A percentile compares a stretch with the other conserved stretches of the same genome.
Conservation (phyloP, 2,797 vertebrate genomes). For the Aplochiton taeniatus region DNA sequence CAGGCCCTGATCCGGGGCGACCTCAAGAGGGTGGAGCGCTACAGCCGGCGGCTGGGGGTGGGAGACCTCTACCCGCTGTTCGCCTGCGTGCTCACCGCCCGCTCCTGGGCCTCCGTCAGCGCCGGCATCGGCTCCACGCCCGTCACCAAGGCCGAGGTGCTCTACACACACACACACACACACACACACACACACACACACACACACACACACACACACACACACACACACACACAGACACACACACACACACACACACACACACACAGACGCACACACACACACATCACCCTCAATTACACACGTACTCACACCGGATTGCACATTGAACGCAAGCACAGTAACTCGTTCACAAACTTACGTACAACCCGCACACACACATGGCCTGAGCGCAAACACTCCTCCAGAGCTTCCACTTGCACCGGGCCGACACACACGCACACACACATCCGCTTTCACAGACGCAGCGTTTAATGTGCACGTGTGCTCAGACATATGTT, state of each 20-base stretch:
- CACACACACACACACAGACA: neutral
- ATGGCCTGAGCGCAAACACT: no score
- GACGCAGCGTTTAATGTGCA: neutral
- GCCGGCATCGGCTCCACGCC: conserved; percentile 84
- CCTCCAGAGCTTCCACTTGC: no score
- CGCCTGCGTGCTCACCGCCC: conserved; percentile 90
- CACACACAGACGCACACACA: no score
- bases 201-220: neutral
- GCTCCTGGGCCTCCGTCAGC: conserved; percentile 90
- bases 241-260: neutral
- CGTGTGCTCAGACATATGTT: no score
- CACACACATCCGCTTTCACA: no score
- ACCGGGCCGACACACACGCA: no score
- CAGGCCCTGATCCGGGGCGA: conserved; percentile 88
- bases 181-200: neutral
- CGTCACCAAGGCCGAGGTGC: conserved; percentile 71
- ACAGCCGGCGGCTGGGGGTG: conserved; percentile 85
- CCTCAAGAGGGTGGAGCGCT: conserved; percentile 84
- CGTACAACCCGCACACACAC: no score
- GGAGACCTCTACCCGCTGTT: conserved; percentile 92
- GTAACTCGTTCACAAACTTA: no score
- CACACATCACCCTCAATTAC: no score
- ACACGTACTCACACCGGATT: no score
- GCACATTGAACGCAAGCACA: no score
- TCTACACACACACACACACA: neutral